Percentiles rank a stretch among this genome's conserved stretches.
Conservation (phyloP, 2,113 vertebrate genomes). For the Steatornis caripensis region DNA sequence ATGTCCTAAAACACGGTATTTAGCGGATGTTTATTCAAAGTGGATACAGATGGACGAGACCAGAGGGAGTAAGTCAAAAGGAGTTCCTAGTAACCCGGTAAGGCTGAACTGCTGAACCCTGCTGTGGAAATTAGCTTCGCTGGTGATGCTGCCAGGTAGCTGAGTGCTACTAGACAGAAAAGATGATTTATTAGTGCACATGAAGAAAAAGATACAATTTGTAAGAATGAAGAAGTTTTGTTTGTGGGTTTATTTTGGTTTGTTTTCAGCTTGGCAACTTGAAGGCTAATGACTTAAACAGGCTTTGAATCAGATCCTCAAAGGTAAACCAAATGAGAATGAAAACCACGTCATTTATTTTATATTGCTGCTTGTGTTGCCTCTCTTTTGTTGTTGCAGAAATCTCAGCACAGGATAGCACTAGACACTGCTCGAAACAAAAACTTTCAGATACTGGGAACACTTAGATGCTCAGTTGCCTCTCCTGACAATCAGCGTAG, state of each 20-base stretch:
- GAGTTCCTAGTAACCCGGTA: not conserved
- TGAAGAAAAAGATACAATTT: not conserved
- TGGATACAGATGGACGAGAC: conserved; percentile 28
- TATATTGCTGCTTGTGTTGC: not conserved
- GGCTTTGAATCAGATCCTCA: not conserved
- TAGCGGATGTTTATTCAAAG: not conserved
- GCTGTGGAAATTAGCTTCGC: not conserved
- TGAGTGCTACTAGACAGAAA: not conserved
- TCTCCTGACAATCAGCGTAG: not conserved
- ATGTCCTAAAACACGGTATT: not conserved
- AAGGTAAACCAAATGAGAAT: not conserved
- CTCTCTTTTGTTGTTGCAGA: not conserved
- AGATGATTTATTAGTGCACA: not conserved
- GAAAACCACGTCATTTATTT: not conserved
- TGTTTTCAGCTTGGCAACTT: not conserved
- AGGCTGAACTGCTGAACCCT: conserved; percentile 50
- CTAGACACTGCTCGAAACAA: not conserved
- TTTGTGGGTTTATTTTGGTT: not conserved
- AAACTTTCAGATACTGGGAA: not conserved
- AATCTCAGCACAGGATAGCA: not conserved
- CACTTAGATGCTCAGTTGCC: not conserved
- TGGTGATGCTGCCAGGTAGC: not conserved
- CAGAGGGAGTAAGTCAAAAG: not conserved
- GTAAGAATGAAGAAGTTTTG: not conserved
- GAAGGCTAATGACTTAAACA: not conserved